Evolutionary conservation across 2,113 vertebrate genomes (phyloP), one percentile per base, ranked within the genome.

Genomic region (Neotragus pygmaeus): DNA sequence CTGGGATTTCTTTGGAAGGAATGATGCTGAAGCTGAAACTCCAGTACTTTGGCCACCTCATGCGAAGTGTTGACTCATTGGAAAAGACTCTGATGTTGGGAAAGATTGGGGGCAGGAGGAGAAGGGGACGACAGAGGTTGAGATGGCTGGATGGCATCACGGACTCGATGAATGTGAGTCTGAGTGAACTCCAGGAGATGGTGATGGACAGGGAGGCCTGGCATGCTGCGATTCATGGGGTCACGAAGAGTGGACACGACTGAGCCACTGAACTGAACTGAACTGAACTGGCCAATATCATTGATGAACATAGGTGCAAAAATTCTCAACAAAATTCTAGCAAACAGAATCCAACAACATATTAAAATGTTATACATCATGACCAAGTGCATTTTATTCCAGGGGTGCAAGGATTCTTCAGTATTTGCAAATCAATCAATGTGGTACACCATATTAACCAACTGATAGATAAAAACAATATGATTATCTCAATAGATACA

Each of bases 221-320:
- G 17, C 3, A 0, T 21, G 33, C 33, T 21, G 33, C 33, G 9
- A 4, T 66, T 4, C 17, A 21, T 36, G 17, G 9, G 17, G n/a
- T 21, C 1, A 0, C n/a, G 36, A 70, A 70, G 19, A 11, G 64
- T 70, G 0, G 36, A 36, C 17, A 11, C 64, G 21, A 21, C 17
- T 70, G 33, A 70, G n/a, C n/a, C 9, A 36, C 64, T 70, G n/a
- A 70, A 70, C n/a, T 70, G 64, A 64, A 16, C 15, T 17, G 33
- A 66, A 21, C 33, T 36, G n/a, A 70, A 70, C 17, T 36, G n/a
- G 64, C n/a, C 64, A 66, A 21, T 36, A 66, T 36, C 64, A 66
- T 2, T 70, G 17, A 36, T 11, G 17, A 70, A 11, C 9, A 5
- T 70, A 36, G n/a, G 8, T 21, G 17, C 9, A 70, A 70, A 36